Percentiles rank a stretch among this genome's conserved stretches.
phyloP scores from a whole-genome alignment of 2,888 invertebrate species.

The Saturnia pavonia region DNA sequence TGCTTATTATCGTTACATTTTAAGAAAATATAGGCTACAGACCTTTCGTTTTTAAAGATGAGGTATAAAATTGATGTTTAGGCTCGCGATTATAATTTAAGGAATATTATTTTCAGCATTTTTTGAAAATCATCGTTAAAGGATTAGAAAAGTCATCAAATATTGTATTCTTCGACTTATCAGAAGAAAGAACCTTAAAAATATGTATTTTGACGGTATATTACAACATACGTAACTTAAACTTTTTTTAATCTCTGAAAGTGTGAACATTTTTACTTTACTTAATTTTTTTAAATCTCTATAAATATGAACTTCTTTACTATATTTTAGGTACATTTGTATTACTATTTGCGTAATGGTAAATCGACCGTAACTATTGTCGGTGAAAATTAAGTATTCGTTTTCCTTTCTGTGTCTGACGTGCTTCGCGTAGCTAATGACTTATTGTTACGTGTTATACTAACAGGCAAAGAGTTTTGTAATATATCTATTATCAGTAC shows the following conservation, averaged over 20 bases:
- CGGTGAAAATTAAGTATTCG: slow-evolving; percentile 52
- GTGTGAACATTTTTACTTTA: neutral
- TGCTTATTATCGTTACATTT: neutral
- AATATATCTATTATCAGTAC: slow-evolving; percentile 6
- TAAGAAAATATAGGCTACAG: neutral
- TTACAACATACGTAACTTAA: neutral
- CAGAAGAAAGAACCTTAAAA: too few relatives aligned
- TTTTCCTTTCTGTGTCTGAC: slow-evolving; percentile 46
- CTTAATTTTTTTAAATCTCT: neutral
- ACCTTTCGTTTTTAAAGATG: neutral
- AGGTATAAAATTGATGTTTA: neutral
- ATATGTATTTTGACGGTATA: neutral
- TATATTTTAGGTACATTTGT: neutral
- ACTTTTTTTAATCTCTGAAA: neutral
- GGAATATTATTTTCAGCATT: too few relatives aligned
- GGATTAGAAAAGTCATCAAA: too few relatives aligned
- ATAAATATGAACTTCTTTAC: neutral
- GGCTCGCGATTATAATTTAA: neutral
- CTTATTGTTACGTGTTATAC: slow-evolving; percentile 25
- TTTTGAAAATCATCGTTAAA: too few relatives aligned
- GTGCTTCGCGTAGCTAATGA: slow-evolving; percentile 21
- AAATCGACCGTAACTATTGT: slow-evolving; percentile 44
- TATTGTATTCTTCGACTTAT: too few relatives aligned
- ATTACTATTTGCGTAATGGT: slow-evolving; percentile 36
- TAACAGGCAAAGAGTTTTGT: slow-evolving; percentile 20